These are phyloP conservation scores for Cosmorhoe ocellata DNA, from an alignment of 2,888 invertebrate species.

Conservation along the genomic window DNA sequence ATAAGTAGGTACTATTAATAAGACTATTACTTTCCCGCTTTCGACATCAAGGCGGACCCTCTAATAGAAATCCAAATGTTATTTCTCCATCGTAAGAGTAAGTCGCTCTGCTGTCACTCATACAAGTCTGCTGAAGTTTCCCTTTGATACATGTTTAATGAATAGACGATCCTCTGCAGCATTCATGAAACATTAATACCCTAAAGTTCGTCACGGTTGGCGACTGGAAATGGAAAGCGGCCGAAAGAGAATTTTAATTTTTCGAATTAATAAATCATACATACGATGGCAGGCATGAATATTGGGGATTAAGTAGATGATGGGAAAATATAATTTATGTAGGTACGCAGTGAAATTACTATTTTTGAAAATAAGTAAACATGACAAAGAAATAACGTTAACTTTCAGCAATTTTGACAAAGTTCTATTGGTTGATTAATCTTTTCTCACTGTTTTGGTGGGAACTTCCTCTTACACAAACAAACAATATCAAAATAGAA, in stretches of 20 bases:
- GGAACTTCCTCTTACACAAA: no score
- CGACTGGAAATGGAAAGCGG: slow-evolving; percentile 27
- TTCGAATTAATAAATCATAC: slow-evolving; percentile 38
- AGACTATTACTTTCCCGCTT: no score
- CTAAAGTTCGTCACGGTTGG: slow-evolving; percentile 15
- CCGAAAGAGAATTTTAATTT: slow-evolving; percentile 37
- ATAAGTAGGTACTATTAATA: no score
- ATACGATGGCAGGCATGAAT: slow-evolving; percentile 9
- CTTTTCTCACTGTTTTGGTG: no score
- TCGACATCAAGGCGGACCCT: no score
- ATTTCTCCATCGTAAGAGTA: neutral
- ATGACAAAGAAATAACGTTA: no score
- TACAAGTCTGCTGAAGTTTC: slow-evolving; percentile 15
- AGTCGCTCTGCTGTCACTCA: slow-evolving; percentile 16
- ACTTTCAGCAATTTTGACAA: no score
- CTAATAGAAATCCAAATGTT: neutral
- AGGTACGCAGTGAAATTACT: no score
- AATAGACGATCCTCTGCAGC: slow-evolving; percentile 25
- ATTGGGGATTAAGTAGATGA: neutral
- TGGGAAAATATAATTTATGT: neutral
- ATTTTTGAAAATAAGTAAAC: no score
- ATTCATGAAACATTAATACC: slow-evolving; percentile 39
- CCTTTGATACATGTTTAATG: slow-evolving; percentile 38
- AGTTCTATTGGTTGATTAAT: no score
- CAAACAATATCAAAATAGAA: neutral